Base-by-base conservation (phyloP, 92 coral and sea anemone genomes). In the Siderastrea radians region DNA sequence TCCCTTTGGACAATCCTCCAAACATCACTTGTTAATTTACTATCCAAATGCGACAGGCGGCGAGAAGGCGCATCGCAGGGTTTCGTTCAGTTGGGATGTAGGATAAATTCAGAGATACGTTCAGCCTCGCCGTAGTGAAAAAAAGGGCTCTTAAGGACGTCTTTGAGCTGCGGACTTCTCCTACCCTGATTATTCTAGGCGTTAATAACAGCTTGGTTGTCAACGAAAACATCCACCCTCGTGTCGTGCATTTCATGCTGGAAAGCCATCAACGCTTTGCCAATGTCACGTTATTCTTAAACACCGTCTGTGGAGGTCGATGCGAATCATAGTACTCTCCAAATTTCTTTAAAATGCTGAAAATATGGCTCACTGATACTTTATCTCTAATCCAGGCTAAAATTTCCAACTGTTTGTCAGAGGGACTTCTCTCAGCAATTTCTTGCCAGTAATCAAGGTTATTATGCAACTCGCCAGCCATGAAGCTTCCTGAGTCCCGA, bases 171-270 rank as follows among this genome's bases (percentile, higher is more conserved):
- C 53, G 52, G 16, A 38, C 89, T 77, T 47, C 76, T 81, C 3
- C 86, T 72, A 16, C 83, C 84, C 54, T 87, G 91, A 72, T 83
- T 68, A 79, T 83, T 87, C 94, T 86, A 91, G 10, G 91, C 69
- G 15, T 77, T 52, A 43, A 91, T 52, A 49, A 83, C 91, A 3
- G 89, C 83, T 38, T 80, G 70, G 53, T 91, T 91, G 52, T 90
- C 94, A 48, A 86, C 88, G 46, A 74, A 68, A 54, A 63, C 91
- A 68, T 91, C 89, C 7, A 81, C 91, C 52, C 90, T 60, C 7
- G 90, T 70, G 67, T 86, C 61, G 15, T 1, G 62, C 38, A 90
- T 8, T 81, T 68, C 74, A 26, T 83, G 87, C 17, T 17, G 19
- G 72, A 84, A 91, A 17, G 92, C 78, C 78, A 54, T 15, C 14